Evolutionary conservation across 2,797 vertebrate species (phyloP), one percentile per base, ranked within the genome.

Genomic region (Lagocephalus sceleratus): DNA sequence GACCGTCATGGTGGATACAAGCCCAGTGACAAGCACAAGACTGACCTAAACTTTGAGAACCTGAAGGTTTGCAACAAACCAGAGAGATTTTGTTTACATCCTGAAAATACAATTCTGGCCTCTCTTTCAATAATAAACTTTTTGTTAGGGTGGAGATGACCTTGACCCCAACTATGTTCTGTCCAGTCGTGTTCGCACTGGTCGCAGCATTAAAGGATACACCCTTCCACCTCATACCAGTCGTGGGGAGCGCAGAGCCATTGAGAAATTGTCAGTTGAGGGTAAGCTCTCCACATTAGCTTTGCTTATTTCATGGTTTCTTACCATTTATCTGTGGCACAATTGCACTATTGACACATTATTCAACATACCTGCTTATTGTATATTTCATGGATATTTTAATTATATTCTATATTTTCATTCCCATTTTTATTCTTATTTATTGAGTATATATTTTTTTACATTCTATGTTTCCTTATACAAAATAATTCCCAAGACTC

Each of bases 151-250:
- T 51, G 97, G 97, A 50, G 95, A 97, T 35, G 97, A 98, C 77
- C 89, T 99, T 89, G 96, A 99, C 74, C 90, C 95, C 67, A 94
- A 94, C 79, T 99, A 99, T 0, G 97, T 99, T 78, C 87, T 98
- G 47, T 98, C 96, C 74, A 97, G 95, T 78, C 94, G 96, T 54
- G 97, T 99, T 42, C 92, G 97, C 82, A 99, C 97, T 1, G 97
- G 97, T 48, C 92, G 97, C 71, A 98, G 96, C 88, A 85, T 99
- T 81, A 94, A 94, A 58, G 95, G 96, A n/a, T 94, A 95, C 85
- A 94, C 95, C 26, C 93, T 98, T 39, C 96, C 96, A 9, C 97
- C 97, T 1, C 96, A 98, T 82, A 98, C 94, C 82, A 99, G 95
- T 81, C 93, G 96, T 46, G 97, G 97, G 0, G 95, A 97, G 90